Evolutionary conservation across 2,888 invertebrate genomes (phyloP).

Genomic region (Nemurella pictetii): DNA sequence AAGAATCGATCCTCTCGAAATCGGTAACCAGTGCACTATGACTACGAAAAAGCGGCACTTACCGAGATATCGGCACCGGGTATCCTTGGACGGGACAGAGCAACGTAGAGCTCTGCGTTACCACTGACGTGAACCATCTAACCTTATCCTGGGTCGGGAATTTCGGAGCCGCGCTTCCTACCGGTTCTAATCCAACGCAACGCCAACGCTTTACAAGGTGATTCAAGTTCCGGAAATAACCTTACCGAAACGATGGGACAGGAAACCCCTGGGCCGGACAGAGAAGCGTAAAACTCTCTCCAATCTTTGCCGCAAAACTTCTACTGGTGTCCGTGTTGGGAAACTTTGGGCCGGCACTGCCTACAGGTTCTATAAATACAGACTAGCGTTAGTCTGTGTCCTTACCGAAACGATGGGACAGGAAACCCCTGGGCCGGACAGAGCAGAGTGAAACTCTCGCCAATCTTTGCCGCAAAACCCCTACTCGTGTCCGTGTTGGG

Average conservation of each 20-base stretch:
- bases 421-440: slow-evolving; percentile 70
- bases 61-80: slow-evolving; percentile 71
- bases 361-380: slow-evolving; percentile 57
- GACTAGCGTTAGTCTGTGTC: slow-evolving; percentile 47
- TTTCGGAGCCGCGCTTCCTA: slow-evolving; percentile 69
- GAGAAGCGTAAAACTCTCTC: slow-evolving; percentile 54
- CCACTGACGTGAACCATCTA: slow-evolving; percentile 61
- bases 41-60: slow-evolving; percentile 50
- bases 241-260: slow-evolving; percentile 61
- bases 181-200: slow-evolving; percentile 60
- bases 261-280: slow-evolving; percentile 50
- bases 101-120: slow-evolving; percentile 58
- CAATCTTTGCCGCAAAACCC: slow-evolving; percentile 59
- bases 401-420: slow-evolving; percentile 72
- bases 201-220: background rate
- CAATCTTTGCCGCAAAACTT: slow-evolving; percentile 59
- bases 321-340: slow-evolving; percentile 65
- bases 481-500: slow-evolving; percentile 67
- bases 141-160: slow-evolving; percentile 68
- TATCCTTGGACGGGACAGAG: slow-evolving; percentile 69
- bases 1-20: background rate
- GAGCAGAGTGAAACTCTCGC: slow-evolving; percentile 59
- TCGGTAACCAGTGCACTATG: background rate
- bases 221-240: background rate
- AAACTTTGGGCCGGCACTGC: slow-evolving; percentile 64